A percentile compares a stretch with the other conserved stretches of the same genome.
These are phyloP conservation scores for Dinoponera quadriceps DNA, from an alignment of 1,140 invertebrate genomes.

Conservation along the genomic window DNA sequence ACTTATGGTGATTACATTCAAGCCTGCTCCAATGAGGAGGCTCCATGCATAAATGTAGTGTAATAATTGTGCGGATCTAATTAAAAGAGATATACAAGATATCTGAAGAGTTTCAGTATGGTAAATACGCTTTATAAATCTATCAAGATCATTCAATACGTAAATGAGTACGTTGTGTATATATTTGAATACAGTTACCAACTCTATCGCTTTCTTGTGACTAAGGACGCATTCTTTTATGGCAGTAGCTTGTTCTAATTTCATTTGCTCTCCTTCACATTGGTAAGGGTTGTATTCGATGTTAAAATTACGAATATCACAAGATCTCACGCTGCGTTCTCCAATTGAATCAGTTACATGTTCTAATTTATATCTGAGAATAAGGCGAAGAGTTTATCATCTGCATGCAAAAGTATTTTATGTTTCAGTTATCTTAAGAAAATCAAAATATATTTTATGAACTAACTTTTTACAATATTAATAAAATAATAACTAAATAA, in stretches of 20 bases:
- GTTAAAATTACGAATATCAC: conserved; percentile 1
- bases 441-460: no score
- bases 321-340: not conserved
- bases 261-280: not conserved
- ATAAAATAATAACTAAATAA: no score
- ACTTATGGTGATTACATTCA: conserved; percentile 21
- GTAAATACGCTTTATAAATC: no score
- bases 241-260: not conserved
- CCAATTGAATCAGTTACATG: not conserved
- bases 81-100: not conserved
- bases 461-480: no score
- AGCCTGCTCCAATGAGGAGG: not conserved
- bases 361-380: not conserved
- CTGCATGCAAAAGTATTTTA: no score
- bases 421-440: no score
- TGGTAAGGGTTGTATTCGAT: not conserved
- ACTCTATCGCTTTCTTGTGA: conserved; percentile 11
- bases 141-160: no score
- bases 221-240: conserved; percentile 4
- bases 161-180: no score
- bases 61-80: conserved; percentile 9
- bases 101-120: no score
- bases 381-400: no score
- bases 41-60: not conserved
- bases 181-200: not conserved